These are phyloP conservation scores for Ctenochaetus hawaiiensis DNA, from an alignment of 2,797 vertebrate genomes.

Conservation along the genomic window DNA sequence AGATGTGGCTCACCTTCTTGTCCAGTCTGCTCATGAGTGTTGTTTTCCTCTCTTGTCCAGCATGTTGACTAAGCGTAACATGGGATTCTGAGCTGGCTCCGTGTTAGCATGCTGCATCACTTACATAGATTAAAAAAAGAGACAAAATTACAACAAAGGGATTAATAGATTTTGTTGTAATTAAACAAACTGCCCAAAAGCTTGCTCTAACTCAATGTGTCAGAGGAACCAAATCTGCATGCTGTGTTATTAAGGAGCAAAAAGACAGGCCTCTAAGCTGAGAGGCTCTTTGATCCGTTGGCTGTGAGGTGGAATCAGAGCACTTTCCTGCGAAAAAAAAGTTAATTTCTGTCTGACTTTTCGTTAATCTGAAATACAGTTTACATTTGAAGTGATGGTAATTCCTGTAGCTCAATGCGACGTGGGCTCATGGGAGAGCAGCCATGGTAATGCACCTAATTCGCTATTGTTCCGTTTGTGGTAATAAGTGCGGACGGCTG, in stretches of 20 bases:
- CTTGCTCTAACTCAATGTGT: slow-evolving; percentile 16
- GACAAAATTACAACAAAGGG: slow-evolving; percentile 7
- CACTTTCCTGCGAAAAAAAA: slow-evolving; percentile 47
- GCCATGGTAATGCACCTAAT: slow-evolving; percentile 82
- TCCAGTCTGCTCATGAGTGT: slow-evolving; percentile 57
- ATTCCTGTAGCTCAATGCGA: slow-evolving; percentile 76
- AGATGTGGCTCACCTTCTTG: slow-evolving; percentile 60
- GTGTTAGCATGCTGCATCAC: background rate
- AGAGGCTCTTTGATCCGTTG: slow-evolving; percentile 49
- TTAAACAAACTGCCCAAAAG: slow-evolving; percentile 28
- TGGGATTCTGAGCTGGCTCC: slow-evolving; percentile 28
- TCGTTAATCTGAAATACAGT: slow-evolving; percentile 70
- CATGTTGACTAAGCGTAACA: slow-evolving; percentile 38
- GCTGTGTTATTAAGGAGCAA: slow-evolving; percentile 4
- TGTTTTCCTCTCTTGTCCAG: slow-evolving; percentile 48
- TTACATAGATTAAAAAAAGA: slow-evolving; percentile 13
- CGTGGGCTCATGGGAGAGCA: slow-evolving; percentile 68
- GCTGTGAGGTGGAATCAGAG: slow-evolving; percentile 46
- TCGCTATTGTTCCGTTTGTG: slow-evolving; percentile 78
- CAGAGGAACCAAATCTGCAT: background rate
- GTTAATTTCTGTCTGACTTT: slow-evolving; percentile 64
- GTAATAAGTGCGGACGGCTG: slow-evolving; percentile 86
- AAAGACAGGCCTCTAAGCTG: slow-evolving; percentile 35
- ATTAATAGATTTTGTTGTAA: slow-evolving; percentile 34
- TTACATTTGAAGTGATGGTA: slow-evolving; percentile 77